Conservation (phyloP, 2,888 invertebrate genomes). For the Tanypteryx hageni region DNA sequence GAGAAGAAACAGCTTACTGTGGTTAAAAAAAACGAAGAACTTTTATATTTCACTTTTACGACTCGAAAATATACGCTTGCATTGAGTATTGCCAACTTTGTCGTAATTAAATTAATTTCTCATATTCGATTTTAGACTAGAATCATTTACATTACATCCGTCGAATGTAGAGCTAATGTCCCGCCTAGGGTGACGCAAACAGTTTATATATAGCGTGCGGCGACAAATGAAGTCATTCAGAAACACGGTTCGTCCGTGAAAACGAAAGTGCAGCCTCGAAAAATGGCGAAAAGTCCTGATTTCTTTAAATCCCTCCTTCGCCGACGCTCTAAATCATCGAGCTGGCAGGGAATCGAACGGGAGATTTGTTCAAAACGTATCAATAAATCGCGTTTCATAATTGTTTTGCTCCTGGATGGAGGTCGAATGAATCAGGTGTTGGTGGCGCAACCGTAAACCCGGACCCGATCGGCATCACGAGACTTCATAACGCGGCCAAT, state of each 20-base stretch:
- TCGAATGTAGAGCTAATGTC: no score
- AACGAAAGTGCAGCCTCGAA: neutral
- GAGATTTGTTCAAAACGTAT: neutral
- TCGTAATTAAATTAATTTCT: no score
- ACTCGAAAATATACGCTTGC: no score
- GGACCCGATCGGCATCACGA: conserved; percentile 38
- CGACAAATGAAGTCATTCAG: neutral
- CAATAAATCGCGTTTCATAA: conserved; percentile 28
- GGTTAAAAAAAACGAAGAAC: no score
- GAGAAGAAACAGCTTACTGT: no score
- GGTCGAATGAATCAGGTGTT: conserved; percentile 51
- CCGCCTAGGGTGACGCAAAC: no score
- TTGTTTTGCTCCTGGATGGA: conserved; percentile 42
- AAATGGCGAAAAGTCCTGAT: neutral
- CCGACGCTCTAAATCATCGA: neutral
- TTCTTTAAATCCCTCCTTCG: neutral
- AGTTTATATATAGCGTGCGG: neutral
- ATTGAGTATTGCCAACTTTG: no score
- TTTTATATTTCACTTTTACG: no score
- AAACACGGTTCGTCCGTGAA: neutral
- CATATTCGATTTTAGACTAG: no score
- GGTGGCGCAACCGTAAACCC: neutral
- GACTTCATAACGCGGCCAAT: neutral
- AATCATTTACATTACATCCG: no score
- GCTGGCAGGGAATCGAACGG: neutral